Conservation (phyloP, 2,113 vertebrate species). For the Speoplatyrhinus poulsoni region DNA sequence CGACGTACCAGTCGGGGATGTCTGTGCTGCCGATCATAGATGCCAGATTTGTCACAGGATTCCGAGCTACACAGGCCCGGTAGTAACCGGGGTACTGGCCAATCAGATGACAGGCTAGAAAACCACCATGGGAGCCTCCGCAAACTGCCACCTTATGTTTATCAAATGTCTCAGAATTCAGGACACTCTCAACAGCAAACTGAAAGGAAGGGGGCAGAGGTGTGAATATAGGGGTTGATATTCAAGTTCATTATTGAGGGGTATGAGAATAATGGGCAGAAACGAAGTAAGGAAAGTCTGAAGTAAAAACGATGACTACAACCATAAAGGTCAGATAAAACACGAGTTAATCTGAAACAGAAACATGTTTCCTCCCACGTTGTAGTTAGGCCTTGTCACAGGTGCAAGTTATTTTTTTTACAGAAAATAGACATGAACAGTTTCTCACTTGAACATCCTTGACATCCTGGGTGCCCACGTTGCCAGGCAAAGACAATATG, state of each 20-base stretch:
- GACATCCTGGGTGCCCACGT: constrained; percentile 89
- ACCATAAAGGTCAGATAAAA: neutral
- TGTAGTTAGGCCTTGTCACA: neutral
- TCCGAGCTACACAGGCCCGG: constrained; percentile 84
- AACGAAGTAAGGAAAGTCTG: neutral
- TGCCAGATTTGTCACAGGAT: constrained; percentile 90
- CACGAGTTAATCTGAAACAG: neutral
- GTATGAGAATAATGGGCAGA: neutral
- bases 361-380: too few relatives aligned
- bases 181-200: constrained; percentile 85
- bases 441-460: constrained; percentile 88
- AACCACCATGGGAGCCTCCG: constrained; percentile 93
- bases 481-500: constrained; percentile 86
- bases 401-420: neutral
- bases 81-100: constrained; percentile 92
- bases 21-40: constrained; percentile 89
- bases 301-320: neutral
- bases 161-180: constrained; percentile 78
- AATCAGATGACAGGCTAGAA: constrained; percentile 92
- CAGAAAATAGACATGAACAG: neutral
- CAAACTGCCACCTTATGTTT: constrained; percentile 78
- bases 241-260: neutral
- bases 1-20: constrained; percentile 91
- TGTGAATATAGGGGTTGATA: neutral
- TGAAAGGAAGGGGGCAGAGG: constrained; percentile 46